phyloP scores from a whole-genome alignment of 2,888 invertebrate genomes.

The Bimastos eiseni region DNA sequence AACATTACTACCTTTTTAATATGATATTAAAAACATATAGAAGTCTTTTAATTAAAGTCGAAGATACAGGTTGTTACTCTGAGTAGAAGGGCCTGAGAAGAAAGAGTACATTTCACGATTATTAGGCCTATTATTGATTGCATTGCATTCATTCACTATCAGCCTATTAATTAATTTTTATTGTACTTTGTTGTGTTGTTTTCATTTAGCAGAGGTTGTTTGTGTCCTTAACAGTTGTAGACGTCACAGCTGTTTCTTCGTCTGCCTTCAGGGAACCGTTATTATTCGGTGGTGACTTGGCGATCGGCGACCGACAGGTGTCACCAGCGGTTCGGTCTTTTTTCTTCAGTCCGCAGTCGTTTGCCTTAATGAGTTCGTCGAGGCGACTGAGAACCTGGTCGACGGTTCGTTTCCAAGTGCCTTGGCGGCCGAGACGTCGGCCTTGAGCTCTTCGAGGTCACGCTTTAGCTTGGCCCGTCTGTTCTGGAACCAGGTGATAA shows the following conservation, averaged over 20 bases:
- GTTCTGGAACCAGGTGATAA: slow-evolving; percentile 49
- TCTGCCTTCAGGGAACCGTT: background rate
- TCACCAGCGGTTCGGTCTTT: background rate
- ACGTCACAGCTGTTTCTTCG: background rate
- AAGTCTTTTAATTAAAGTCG: too few relatives aligned
- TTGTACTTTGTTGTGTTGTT: background rate
- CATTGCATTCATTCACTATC: background rate
- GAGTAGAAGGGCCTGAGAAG: too few relatives aligned
- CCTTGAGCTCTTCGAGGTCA: slow-evolving; percentile 92
- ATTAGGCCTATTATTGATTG: too few relatives aligned
- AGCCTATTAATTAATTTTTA: background rate
- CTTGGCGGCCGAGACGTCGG: slow-evolving; percentile 92
- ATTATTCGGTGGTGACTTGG: background rate
- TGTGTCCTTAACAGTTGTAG: background rate
- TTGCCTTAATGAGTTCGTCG: slow-evolving; percentile 26
- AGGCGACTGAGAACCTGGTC: slow-evolving; percentile 27
- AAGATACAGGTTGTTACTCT: too few relatives aligned
- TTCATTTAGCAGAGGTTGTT: background rate
- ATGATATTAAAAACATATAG: too few relatives aligned
- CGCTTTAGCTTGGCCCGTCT: slow-evolving; percentile 74
- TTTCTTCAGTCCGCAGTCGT: slow-evolving; percentile 22
- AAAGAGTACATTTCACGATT: too few relatives aligned
- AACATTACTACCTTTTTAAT: too few relatives aligned
- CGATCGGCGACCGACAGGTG: background rate
- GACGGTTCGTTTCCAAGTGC: slow-evolving; percentile 32